Percentiles rank a stretch among this genome's conserved stretches.
Evolutionary conservation across 2,888 invertebrate genomes (phyloP).

Genomic region (Drosophila setosimentum): DNA sequence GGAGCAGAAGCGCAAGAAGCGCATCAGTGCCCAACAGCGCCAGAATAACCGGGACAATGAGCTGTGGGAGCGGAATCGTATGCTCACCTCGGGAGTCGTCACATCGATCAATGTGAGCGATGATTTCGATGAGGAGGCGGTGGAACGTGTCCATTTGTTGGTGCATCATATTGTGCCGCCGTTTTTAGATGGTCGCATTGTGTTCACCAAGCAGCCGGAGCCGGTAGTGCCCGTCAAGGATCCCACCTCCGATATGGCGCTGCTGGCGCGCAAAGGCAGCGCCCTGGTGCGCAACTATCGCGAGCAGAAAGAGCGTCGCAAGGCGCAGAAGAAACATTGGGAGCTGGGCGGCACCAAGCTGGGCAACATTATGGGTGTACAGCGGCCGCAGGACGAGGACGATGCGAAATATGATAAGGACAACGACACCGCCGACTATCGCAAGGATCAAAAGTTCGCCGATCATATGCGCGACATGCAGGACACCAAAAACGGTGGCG

Average conservation of each 20-base stretch:
- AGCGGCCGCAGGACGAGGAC: constrained; percentile 91
- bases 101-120: constrained; percentile 94
- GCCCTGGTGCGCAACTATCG: constrained; percentile 95
- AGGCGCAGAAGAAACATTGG: constrained; percentile 99
- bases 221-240: constrained; percentile 98
- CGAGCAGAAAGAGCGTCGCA: constrained; percentile 98
- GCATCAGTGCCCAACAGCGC: constrained; percentile 97
- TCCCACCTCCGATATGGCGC: constrained; percentile 98
- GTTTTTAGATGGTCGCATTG: constrained; percentile 98
- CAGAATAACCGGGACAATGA: constrained; percentile 99
- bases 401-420: constrained; percentile 88
- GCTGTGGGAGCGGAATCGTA: constrained; percentile 98
- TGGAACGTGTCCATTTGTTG: constrained; percentile 96
- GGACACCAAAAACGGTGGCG: constrained; percentile 84
- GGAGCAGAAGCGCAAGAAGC: constrained; percentile 94
- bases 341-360: constrained; percentile 96
- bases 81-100: constrained; percentile 98
- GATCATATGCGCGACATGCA: constrained; percentile 93
- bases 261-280: constrained; percentile 97
- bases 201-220: constrained; percentile 99
- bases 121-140: constrained; percentile 97
- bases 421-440: constrained; percentile 92
- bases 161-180: constrained; percentile 99
- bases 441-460: constrained; percentile 98
- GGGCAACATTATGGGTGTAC: constrained; percentile 98